Base-by-base conservation (phyloP, 1,140 invertebrate species). In the Apolygus lucorum region DNA sequence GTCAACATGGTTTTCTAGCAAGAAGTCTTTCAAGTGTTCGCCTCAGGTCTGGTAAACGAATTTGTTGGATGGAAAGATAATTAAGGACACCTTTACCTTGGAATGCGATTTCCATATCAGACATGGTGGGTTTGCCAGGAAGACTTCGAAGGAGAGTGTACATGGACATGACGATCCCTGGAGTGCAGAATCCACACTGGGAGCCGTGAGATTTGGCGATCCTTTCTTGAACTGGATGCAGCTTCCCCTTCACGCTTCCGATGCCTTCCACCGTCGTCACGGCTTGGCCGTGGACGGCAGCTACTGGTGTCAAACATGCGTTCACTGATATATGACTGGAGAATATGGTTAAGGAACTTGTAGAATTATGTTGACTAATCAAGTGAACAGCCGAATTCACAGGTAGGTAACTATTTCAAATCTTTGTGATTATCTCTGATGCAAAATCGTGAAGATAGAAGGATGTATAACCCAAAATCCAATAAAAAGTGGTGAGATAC, bases 91-190 rank as follows among this genome's bases (percentile, higher is more conserved):
- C n/a, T n/a, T n/a, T n/a, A n/a, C 82, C 85, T 83, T 95, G 92
- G 76, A 96, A 89, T 0, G 90, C 86, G 17, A 88, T 83, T 81
- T 95, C 91, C 74, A 95, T 78, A 72, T 95, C 87, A 24, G 86
- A 80, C 82, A 87, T 88, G 52, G 80, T 81, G 0, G 87, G 87
- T 76, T 85, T 84, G 11, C 71, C 73, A 2, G 81, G 79, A 14
- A 78, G 79, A 70, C 84, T 88, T 72, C 92, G 81, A 0, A 95
- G 77, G 24, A 95, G 78, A 0, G 90, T 84, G 74, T 95, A 95
- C 93, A 95, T 95, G 1, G 92, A 95, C 93, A 96, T 95, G 0
- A 96, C 91, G 67, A 95, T 93, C 17, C 92, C 92, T 1, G 93
- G 92, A 2, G 92, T 94, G 73, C 92, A 95, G 78, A 93, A 95